Base-by-base conservation (phyloP, 2,888 invertebrate species). In the Eupithecia vulgata region DNA sequence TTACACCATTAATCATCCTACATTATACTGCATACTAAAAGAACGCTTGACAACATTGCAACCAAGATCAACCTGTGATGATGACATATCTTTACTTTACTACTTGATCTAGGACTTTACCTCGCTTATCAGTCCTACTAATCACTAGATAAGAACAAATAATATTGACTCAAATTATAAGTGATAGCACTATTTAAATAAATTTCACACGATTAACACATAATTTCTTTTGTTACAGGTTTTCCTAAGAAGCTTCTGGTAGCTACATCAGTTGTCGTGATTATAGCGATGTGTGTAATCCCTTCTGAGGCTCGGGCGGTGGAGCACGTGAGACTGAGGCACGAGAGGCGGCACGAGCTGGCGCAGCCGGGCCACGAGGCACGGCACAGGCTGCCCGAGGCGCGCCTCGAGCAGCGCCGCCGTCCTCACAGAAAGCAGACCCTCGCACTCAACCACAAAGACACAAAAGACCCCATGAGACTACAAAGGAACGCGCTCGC, bases 181-280 rank as follows among this genome's bases (percentile, higher is more conserved):
- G 37, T 59, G 52, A 71, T 68, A 70, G 62, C 48, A 52, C 73
- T 52, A 52, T 52, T 52, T 52, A 52, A 72, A 65, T 61, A 21
- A 62, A 70, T 65, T 73, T 70, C 72, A 76, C 72, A 72, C 15
- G 25, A 70, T 69, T 75, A 75, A 70, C 40, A 61, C 65, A 68
- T 70, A 8, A 8, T 83, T 71, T 86, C 81, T 81, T 74, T 93
- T 92, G 86, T 91, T 92, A 0, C 93, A 94, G 94, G 91, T 93
- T 93, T 93, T 91, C 88, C 92, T 87, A 94, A 92, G 91, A 94
- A 90, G 93, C 93, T 94, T 87, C 90, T 94, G 89, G 90, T 93
- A 90, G 94, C 93, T 91, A 86, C 90, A 88, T 89, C 91, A 79
- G 80, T 94, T 87, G 83, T 93, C 83, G 85, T 91, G 79, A 86